phyloP scores from a whole-genome alignment of 2,888 invertebrate genomes.

The Eurytoma californica region DNA sequence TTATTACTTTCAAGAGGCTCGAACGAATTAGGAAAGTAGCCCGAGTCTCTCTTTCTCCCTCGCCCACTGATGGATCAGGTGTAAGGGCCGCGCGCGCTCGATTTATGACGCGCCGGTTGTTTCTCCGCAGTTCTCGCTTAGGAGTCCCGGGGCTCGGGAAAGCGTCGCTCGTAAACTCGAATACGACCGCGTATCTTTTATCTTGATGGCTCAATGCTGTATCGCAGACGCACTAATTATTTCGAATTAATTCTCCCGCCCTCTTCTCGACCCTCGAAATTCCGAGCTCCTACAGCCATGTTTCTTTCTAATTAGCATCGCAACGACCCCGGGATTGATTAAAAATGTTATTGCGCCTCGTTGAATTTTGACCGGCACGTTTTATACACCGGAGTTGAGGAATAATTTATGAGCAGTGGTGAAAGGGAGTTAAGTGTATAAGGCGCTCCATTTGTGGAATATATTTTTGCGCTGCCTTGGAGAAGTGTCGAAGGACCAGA shows the following conservation, averaged over 20 bases:
- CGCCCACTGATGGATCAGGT: not conserved
- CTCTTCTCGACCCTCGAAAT: not conserved
- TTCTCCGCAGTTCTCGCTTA: not conserved
- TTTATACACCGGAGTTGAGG: too few species aligned
- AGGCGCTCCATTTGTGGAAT: too few species aligned
- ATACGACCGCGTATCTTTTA: conserved; percentile 16
- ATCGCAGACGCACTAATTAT: conserved; percentile 9
- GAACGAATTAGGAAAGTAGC: conserved; percentile 33
- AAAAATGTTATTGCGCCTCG: too few species aligned
- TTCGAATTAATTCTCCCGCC: conserved; percentile 8
- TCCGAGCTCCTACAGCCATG: not conserved
- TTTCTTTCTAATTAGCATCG: too few species aligned
- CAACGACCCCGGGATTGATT: too few species aligned
- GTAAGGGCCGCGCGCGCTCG: not conserved
- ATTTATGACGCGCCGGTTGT: not conserved
- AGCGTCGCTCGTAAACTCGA: conserved; percentile 10
- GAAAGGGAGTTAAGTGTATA: too few species aligned
- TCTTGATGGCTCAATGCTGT: conserved; percentile 10
- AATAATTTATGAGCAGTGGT: too few species aligned
- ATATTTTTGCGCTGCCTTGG: too few species aligned
- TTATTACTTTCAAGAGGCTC: conserved; percentile 18
- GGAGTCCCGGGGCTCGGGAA: not conserved
- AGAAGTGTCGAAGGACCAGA: too few species aligned
- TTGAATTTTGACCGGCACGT: too few species aligned
- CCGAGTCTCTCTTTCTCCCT: not conserved